Evolutionary conservation across 2,888 invertebrate genomes (phyloP), one percentile per base, ranked within the genome.

Genomic region (Geotrupes spiniger): DNA sequence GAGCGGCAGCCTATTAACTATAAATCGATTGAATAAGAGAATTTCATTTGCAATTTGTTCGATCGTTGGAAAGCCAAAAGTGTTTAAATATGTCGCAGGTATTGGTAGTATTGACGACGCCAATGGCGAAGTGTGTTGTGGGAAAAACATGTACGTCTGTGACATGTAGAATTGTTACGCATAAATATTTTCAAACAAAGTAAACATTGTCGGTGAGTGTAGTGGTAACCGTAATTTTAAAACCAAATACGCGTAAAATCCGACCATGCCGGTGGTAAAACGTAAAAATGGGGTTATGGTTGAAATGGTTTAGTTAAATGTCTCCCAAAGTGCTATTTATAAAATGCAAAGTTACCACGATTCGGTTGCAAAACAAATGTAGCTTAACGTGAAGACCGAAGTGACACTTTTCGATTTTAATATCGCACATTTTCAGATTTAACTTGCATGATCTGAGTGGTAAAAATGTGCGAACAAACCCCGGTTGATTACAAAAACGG

Each of bases 381-480:
- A 21, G 6, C 21, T 21, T 21, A 21, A 21, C 3, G 21, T 21
- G 3, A 21, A 21, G 21, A 6, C 21, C 3, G 6, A 21, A 3
- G 6, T 21, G 21, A 21, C 21, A 21, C 21, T 6, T 4, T 21
- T 21, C 6, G 4, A 6, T 21, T 21, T 6, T 21, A 21, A 21
- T 21, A 6, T 21, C 6, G 21, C 6, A 4, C 6, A 21, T 21
- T 21, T 21, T 21, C 21, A 21, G 21, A 21, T 21, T 21, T 21
- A 21, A 6, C 6, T 21, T 21, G 6, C 21, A 21, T 21, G 21
- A 4, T 21, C 3, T 52, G 38, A 26, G 42, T 29, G 39, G 44
- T 46, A 52, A 72, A 68, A 74, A 86, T 86, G 86, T 82, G 83
- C 75, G 85, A 85, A 64, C 83, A 84, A 74, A 80, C 80, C 63